phyloP scores from a whole-genome alignment of 2,113 vertebrate genomes.

The Grus americana region DNA sequence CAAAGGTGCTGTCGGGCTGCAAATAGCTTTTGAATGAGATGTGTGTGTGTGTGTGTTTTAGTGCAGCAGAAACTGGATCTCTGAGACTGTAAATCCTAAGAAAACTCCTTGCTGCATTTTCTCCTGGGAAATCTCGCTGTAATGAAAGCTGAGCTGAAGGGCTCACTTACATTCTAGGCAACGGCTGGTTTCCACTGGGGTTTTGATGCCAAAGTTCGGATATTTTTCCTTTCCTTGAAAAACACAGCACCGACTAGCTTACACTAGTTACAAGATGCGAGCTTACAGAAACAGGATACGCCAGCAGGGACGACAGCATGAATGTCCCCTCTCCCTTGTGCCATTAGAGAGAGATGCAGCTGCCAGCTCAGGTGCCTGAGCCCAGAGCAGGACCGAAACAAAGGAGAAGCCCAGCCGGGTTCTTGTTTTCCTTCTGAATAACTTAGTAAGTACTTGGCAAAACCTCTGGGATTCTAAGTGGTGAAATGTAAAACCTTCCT shows the following conservation, averaged over 20 bases:
- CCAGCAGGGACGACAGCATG: slow-evolving; percentile 17
- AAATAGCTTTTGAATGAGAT: not conserved
- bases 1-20: not conserved
- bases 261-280: slow-evolving; percentile 7
- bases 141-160: not conserved
- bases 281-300: slow-evolving; percentile 55
- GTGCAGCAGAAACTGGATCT: not conserved
- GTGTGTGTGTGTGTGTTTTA: not conserved
- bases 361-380: slow-evolving; percentile 49
- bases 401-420: not conserved
- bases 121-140: not conserved
- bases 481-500: slow-evolving; percentile 51
- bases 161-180: not conserved
- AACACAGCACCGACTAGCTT: not conserved
- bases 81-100: not conserved
- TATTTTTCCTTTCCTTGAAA: slow-evolving; percentile 8
- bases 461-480: slow-evolving; percentile 6
- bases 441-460: slow-evolving; percentile 46
- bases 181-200: not conserved
- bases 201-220: slow-evolving; percentile 46
- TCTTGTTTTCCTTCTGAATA: slow-evolving; percentile 60
- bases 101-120: not conserved
- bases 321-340: slow-evolving; percentile 18
- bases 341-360: slow-evolving; percentile 43
- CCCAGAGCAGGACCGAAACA: slow-evolving; percentile 30